Evolutionary conservation across 2,797 vertebrate species (phyloP).

Genomic region (Pogonophryne albipinna): DNA sequence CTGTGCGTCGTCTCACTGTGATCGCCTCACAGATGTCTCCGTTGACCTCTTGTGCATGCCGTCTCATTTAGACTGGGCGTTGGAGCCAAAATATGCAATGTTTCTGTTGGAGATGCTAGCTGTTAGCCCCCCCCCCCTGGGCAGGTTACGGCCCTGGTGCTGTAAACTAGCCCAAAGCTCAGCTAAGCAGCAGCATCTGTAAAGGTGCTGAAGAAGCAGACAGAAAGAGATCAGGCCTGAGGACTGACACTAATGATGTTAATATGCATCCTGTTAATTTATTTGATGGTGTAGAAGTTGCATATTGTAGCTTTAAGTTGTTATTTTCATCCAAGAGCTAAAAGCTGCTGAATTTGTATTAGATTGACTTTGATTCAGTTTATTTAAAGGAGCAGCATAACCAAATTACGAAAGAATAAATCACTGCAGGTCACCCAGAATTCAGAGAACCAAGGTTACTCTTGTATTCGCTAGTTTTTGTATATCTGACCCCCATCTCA

Average conservation of each 20-base stretch:
- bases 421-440: neutral
- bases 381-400: constrained; percentile 17
- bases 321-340: neutral
- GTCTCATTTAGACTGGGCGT: constrained; percentile 18
- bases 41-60: constrained; percentile 16
- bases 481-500: too few species aligned
- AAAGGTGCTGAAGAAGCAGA: neutral
- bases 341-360: constrained; percentile 6
- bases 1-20: constrained; percentile 15
- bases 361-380: constrained; percentile 16
- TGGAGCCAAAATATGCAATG: constrained; percentile 38
- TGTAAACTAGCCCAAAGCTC: neutral
- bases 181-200: neutral
- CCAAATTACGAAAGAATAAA: neutral
- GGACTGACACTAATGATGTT: neutral
- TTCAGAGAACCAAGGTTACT: neutral
- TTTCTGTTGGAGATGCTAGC: constrained; percentile 6
- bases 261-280: constrained; percentile 38
- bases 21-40: constrained; percentile 8
- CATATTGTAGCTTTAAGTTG: constrained; percentile 42
- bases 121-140: neutral
- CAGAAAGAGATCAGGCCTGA: neutral
- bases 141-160: neutral
- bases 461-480: neutral
- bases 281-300: constrained; percentile 49